Base-by-base conservation (phyloP, 2,888 invertebrate genomes). In the Scelioninae gen. 1 region DNA sequence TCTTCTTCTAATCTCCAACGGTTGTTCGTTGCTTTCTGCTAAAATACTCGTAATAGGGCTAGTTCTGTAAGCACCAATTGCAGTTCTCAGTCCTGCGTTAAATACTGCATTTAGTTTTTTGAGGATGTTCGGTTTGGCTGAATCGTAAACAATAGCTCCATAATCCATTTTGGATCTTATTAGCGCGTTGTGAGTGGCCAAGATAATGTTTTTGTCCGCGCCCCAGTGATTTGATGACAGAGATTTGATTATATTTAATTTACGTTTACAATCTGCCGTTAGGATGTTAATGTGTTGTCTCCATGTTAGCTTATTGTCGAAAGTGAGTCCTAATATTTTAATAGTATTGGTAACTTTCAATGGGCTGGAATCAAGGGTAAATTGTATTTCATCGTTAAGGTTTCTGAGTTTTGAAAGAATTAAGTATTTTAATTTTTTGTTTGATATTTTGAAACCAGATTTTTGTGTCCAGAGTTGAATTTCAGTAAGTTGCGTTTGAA, bases 271-370 rank as follows among this genome's bases (percentile, higher is more conserved):
- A 2, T 78, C 80, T 0, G 32, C 49, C 56, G 29, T 69, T 9
- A 81, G 38, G 8, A 62, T 11, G 9, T 38, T 63, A 11, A 86
- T 78, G 34, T 86, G 85, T 3, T 51, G 38, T 49, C 8, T 80
- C 86, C 86, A 87, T 2, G 83, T 84, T 0, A 87, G 60, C 56
- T 82, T 84, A 0, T 23, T 40, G 40, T 87, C 83, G 45, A 87
- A 85, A 0, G 16, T 79, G 23, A 87, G 9, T 8, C 86, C 86
- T 0, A 62, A 38, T 0, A 75, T 58, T 38, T 31, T 75, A 0
- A 75, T 15, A 10, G 40, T 55, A 15, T 43, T 31, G 10, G 10
- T 11, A 8, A 31, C 2, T 55, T 55, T 29, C 7, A 68, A n/a
- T n/a, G n/a, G n/a, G n/a, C n/a, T n/a, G n/a, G n/a, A n/a, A n/a